These are phyloP conservation scores for Melanotaenia nigrans DNA, from an alignment of 2,797 vertebrate genomes.

Conservation along the genomic window DNA sequence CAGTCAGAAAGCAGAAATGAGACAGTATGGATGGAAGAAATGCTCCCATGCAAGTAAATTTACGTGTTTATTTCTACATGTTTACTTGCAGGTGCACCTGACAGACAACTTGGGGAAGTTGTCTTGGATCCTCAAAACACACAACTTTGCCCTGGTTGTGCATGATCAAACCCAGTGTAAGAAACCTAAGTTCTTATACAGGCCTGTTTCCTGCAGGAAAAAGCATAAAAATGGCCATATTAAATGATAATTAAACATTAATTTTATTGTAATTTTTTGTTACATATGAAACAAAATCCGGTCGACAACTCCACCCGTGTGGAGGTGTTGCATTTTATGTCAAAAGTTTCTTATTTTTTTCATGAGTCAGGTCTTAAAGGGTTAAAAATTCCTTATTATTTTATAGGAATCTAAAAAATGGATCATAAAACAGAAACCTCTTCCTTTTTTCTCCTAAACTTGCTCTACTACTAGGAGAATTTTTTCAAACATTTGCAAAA, in stretches of 20 bases:
- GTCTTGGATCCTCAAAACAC: conserved; percentile 86
- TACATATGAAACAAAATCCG: no score
- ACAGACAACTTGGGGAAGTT: conserved; percentile 87
- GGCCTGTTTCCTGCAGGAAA: no score
- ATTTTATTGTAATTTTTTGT: no score
- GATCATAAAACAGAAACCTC: no score
- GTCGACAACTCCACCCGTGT: no score
- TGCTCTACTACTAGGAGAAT: not conserved
- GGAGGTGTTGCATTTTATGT: not conserved
- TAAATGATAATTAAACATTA: no score
- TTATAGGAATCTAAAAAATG: not conserved
- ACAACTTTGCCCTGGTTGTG: conserved; percentile 89
- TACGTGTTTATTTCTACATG: no score
- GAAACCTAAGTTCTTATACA: conserved; percentile 34
- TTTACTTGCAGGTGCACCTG: conserved; percentile 79
- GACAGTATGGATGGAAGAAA: not conserved
- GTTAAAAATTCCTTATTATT: no score
- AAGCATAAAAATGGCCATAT: no score
- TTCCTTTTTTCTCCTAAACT: not conserved
- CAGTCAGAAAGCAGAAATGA: conserved; percentile 1
- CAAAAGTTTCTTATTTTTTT: not conserved
- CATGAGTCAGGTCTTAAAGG: no score
- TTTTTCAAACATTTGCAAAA: not conserved
- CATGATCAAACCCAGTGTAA: conserved; percentile 90
- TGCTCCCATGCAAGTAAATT: not conserved